Conservation (phyloP, 2,113 vertebrate genomes). For the Epinephelus moara region DNA sequence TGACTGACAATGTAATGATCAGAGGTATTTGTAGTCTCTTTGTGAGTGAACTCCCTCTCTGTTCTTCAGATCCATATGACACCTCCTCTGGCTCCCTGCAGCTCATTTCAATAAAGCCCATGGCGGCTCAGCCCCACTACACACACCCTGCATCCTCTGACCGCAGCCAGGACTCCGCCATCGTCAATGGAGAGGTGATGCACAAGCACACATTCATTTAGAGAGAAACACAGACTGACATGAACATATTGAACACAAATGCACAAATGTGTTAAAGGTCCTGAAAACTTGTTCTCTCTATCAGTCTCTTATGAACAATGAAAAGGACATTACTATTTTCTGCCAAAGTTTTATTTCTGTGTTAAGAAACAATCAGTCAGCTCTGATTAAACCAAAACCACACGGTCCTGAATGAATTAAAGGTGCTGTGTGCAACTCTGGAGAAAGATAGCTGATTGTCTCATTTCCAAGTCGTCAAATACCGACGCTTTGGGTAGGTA, state of each 20-base stretch:
- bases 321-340: background rate
- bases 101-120: constrained; percentile 94
- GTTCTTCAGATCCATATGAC: constrained; percentile 90
- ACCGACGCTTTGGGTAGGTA: too few species aligned
- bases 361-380: background rate
- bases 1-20: constrained; percentile 56
- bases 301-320: too few species aligned
- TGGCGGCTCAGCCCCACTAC: constrained; percentile 85
- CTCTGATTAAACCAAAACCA: background rate
- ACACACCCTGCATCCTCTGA: constrained; percentile 88
- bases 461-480: too few species aligned
- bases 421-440: background rate
- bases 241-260: too few species aligned
- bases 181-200: constrained; percentile 93
- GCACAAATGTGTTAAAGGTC: too few species aligned
- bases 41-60: constrained; percentile 69
- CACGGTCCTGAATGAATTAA: background rate
- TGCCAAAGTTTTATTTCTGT: background rate
- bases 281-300: too few species aligned
- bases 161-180: constrained; percentile 91
- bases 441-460: too few species aligned
- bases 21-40: constrained; percentile 60
- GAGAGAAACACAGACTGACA: background rate
- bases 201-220: constrained; percentile 18
- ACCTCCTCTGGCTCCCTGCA: constrained; percentile 96